Percentiles rank a stretch among this genome's conserved stretches.
These are phyloP conservation scores for Hemithea aestivaria DNA, from an alignment of 2,888 invertebrate species.

Conservation along the genomic window DNA sequence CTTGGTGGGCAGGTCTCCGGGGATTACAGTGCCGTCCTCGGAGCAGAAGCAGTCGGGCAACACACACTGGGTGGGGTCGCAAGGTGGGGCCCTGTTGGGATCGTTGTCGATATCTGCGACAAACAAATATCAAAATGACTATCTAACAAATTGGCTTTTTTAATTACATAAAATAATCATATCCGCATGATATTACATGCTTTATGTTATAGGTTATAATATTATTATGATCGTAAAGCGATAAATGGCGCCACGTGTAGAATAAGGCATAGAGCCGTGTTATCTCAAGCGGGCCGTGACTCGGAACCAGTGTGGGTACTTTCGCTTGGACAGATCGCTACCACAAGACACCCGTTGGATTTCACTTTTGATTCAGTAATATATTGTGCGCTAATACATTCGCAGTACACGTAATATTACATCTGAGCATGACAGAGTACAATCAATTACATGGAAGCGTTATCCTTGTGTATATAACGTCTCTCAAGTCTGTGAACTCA, in stretches of 20 bases:
- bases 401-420: slow-evolving; percentile 17
- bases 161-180: neutral
- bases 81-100: slow-evolving; percentile 94
- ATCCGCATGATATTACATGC: neutral
- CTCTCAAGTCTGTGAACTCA: too few species aligned
- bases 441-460: too few species aligned
- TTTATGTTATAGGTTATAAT: neutral
- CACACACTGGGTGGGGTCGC: slow-evolving; percentile 90
- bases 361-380: slow-evolving; percentile 62
- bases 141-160: slow-evolving; percentile 1
- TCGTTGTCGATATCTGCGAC: slow-evolving; percentile 93
- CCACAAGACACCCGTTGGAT: slow-evolving; percentile 55
- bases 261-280: slow-evolving; percentile 31
- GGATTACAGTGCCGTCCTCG: slow-evolving; percentile 92
- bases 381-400: slow-evolving; percentile 14
- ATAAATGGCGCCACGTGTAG: slow-evolving; percentile 27
- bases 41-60: slow-evolving; percentile 97
- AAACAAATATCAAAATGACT: slow-evolving; percentile 21
- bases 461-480: too few species aligned
- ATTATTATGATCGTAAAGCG: slow-evolving; percentile 24
- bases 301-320: slow-evolving; percentile 70
- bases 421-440: neutral
- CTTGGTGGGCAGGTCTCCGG: slow-evolving; percentile 89
- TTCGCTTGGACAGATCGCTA: slow-evolving; percentile 65
- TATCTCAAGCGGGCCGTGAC: slow-evolving; percentile 40